Conservation (phyloP, 2,113 vertebrate species). For the Microtus montanus region DNA sequence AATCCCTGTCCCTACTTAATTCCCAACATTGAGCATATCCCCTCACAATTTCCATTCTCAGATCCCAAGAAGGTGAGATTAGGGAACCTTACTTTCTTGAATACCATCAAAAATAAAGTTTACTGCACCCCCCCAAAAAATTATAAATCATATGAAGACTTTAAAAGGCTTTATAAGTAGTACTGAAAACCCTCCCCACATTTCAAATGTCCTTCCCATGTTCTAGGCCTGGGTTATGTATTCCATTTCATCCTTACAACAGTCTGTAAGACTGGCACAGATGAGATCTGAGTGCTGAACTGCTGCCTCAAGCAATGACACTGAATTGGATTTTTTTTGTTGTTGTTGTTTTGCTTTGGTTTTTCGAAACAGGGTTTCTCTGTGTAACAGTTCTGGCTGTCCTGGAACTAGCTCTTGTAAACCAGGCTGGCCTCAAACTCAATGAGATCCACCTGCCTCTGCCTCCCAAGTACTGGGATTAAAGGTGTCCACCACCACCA, state of each 20-base stretch:
- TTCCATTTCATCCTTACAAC: not conserved
- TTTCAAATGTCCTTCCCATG: not conserved
- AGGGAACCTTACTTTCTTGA: not conserved
- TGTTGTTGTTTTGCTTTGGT: no score
- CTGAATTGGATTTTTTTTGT: not conserved
- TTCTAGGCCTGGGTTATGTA: not conserved
- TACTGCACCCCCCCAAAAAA: not conserved
- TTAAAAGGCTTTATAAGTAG: constrained; percentile 28
- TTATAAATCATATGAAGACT: constrained; percentile 22
- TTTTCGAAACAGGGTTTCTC: no score
- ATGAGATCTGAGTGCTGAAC: not conserved
- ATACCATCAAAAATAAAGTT: not conserved
- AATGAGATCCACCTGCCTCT: no score
- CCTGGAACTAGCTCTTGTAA: no score
- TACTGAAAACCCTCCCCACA: not conserved
- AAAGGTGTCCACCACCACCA: no score
- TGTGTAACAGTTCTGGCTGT: no score
- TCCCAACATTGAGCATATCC: not conserved
- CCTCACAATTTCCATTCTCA: not conserved
- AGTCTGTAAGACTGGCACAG: not conserved
- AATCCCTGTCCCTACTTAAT: not conserved
- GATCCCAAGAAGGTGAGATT: not conserved
- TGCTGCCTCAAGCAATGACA: not conserved
- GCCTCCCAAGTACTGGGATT: no score
- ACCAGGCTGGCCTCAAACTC: no score